phyloP scores from a whole-genome alignment of 1,140 invertebrate species.

The Heliconius congener region DNA sequence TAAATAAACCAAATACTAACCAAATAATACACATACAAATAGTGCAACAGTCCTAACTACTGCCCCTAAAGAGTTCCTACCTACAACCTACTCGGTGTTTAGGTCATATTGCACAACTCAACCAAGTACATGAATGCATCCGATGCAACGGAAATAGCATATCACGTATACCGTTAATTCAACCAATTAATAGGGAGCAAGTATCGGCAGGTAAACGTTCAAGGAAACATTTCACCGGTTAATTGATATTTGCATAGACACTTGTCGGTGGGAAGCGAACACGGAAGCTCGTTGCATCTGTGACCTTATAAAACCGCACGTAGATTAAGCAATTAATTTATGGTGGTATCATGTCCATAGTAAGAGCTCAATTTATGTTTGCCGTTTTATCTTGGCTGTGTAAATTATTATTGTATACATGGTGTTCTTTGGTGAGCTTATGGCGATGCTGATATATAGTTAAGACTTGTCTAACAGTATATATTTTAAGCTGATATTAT shows the following conservation, averaged over 20 bases:
- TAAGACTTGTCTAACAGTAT: not conserved
- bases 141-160: conserved; percentile 49
- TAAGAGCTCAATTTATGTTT: not conserved
- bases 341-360: conserved; percentile 18
- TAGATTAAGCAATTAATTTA: conserved; percentile 56
- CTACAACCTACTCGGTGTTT: not conserved
- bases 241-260: conserved; percentile 66
- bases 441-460: not conserved
- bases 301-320: conserved; percentile 52
- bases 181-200: conserved; percentile 58
- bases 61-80: not conserved
- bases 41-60: not conserved
- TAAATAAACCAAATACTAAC: not conserved
- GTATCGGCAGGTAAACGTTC: conserved; percentile 49
- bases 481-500: not conserved
- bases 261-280: conserved; percentile 50
- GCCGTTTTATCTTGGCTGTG: not conserved
- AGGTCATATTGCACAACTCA: conserved; percentile 32
- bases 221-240: conserved; percentile 56
- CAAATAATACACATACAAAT: not conserved
- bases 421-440: not conserved
- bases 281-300: conserved; percentile 54
- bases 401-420: not conserved
- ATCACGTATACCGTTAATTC: conserved; percentile 59
- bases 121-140: conserved; percentile 14